Evolutionary conservation across 1,140 invertebrate genomes (phyloP).

Genomic region (Pogonomyrmex californicus): DNA sequence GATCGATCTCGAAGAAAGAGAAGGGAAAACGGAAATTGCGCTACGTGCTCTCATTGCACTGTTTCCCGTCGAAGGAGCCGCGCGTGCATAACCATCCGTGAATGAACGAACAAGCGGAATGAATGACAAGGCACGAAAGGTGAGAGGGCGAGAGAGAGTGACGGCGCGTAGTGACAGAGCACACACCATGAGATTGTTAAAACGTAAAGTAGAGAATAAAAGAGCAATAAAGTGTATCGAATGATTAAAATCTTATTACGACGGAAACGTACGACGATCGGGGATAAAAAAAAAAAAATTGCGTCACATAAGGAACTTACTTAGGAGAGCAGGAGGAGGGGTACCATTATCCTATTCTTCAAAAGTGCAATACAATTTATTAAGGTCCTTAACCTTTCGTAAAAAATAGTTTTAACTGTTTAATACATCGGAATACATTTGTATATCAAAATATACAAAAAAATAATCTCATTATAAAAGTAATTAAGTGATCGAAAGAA

Average conservation of each 20-base stretch:
- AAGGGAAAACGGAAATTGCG: neutral
- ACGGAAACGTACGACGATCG: neutral
- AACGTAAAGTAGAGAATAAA: constrained; percentile 58
- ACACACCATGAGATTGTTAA: constrained; percentile 55
- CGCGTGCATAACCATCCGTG: neutral
- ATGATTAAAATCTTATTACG: constrained; percentile 15
- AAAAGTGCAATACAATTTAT: constrained; percentile 2
- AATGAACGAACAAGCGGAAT: constrained; percentile 1
- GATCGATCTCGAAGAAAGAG: neutral
- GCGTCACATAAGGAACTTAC: neutral
- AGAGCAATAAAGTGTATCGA: constrained; percentile 48
- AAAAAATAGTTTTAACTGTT: neutral
- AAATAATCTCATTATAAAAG: neutral
- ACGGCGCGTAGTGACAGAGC: constrained; percentile 17
- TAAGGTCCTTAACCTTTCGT: neutral
- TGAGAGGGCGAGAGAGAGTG: constrained; percentile 47
- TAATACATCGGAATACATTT: neutral
- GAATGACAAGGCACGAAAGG: constrained; percentile 1
- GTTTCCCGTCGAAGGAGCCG: neutral
- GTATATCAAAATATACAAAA: neutral
- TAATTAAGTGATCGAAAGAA: neutral
- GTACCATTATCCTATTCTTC: neutral
- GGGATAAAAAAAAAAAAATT: neutral
- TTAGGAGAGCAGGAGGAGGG: neutral
- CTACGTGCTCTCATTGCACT: neutral